A percentile compares a stretch with the other conserved stretches of the same genome.
phyloP scores from a whole-genome alignment of 2,797 vertebrate genomes.

The Chaetophractus vellerosus region DNA sequence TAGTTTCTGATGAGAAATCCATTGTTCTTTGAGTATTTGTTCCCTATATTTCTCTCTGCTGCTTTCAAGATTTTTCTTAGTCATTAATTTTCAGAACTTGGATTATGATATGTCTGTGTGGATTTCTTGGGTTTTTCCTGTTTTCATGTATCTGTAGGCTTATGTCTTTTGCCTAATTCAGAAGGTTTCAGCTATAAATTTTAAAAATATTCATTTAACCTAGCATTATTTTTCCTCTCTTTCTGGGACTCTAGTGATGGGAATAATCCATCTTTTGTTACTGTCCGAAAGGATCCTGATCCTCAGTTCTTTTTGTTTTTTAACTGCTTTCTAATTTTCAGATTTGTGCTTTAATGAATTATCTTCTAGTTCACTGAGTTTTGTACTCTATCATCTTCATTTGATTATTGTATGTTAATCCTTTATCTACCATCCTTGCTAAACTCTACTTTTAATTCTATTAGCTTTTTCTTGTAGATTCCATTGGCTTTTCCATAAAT shows the following conservation, averaged over 20 bases:
- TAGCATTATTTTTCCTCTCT: not conserved
- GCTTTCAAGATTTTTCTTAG: not conserved
- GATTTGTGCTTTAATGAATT: not conserved
- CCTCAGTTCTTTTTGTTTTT: no score
- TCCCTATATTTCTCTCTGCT: not conserved
- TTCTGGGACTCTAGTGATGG: not conserved
- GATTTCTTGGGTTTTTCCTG: no score
- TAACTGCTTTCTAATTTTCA: not conserved
- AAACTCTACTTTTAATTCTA: not conserved
- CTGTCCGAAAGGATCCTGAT: not conserved
- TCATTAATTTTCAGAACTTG: no score
- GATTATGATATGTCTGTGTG: no score
- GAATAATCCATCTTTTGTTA: not conserved
- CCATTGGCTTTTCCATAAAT: not conserved
- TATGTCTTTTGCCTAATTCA: no score
- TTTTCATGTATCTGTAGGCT: no score
- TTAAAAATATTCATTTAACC: no score
- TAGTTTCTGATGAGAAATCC: conserved; percentile 9
- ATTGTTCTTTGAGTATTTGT: not conserved
- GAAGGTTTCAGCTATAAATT: no score
- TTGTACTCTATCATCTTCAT: not conserved
- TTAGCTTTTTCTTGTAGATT: not conserved
- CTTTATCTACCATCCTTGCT: not conserved
- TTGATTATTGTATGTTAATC: not conserved
- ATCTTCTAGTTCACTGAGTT: not conserved